Evolutionary conservation across 2,113 vertebrate genomes (phyloP), one percentile per base, ranked within the genome.

Genomic region (Macrotis lagotis): DNA sequence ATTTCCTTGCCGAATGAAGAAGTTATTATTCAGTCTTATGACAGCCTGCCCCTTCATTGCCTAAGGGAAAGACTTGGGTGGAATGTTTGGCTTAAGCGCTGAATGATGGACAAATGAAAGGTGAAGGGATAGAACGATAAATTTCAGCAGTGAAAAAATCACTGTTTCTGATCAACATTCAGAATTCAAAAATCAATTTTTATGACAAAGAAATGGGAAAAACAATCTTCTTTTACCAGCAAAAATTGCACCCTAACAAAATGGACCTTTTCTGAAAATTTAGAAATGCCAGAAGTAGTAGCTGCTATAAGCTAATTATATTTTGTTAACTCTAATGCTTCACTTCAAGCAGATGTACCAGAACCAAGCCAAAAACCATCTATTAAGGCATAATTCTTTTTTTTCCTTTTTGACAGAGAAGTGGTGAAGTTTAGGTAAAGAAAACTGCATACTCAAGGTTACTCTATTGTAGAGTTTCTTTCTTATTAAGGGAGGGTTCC

Each of bases 131-230:
- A 92, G 93, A n/a, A 94, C 83, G 24, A 24, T 44, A 83, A 83
- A 83, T 83, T 83, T 44, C 66, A 83, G n/a, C 66, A 83, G 66
- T 37, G 55, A 22, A 83, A 22, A 83, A 83, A 83, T 83, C 66
- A 83, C 19, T 83, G 19, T 22, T 83, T 83, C 44, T 83, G 66
- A 83, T 83, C 66, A 83, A 44, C 66, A 83, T 22, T 66, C n/a
- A 44, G 66, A 19, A 44, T n/a, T 83, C 66, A 83, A 44, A 83
- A 83, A 44, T 44, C 37, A 83, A 83, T 83, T 83, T 83, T 44
- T 83, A 6, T 83, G 37, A 19, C 66, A 83, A 83, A 83, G 66
- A 95, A 93, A n/a, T 51, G 92, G 89, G 28, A 96, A 96, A 93
- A 89, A 91, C 2, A 92, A 50, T 59, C 25, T 92, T 88, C 26